phyloP scores from a whole-genome alignment of 2,888 invertebrate species.

The Lithophane ornitopus region DNA sequence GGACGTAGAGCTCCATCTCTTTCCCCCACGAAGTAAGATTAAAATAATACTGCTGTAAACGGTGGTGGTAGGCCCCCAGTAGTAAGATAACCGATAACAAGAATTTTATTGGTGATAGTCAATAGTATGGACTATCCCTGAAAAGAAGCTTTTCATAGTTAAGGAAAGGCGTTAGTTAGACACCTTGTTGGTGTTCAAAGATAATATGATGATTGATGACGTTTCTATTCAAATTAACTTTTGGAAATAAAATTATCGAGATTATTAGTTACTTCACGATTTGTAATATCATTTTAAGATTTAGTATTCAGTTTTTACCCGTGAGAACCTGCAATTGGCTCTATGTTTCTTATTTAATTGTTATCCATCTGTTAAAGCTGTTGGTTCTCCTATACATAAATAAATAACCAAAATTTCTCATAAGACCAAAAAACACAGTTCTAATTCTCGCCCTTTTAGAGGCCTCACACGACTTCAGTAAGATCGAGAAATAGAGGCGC shows the following conservation, averaged over 20 bases:
- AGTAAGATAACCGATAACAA: no score
- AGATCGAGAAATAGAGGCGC: conserved; percentile 65
- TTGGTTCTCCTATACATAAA: no score
- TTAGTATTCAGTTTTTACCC: no score
- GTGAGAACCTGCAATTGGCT: no score
- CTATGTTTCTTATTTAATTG: no score
- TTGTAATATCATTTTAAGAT: background rate
- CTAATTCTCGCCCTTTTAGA: conserved; percentile 20
- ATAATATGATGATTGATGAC: background rate
- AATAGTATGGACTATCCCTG: background rate
- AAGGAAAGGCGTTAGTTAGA: background rate
- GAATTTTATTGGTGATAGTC: background rate
- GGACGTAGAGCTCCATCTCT: no score
- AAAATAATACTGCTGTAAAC: no score
- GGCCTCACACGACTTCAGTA: conserved; percentile 26
- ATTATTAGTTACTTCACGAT: background rate
- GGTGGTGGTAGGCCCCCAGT: no score
- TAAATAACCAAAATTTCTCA: background rate
- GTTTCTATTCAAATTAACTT: background rate
- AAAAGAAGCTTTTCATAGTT: background rate
- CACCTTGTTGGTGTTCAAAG: background rate
- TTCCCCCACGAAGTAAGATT: no score
- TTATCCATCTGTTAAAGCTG: no score
- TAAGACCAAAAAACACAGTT: background rate
- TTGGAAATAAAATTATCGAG: background rate